A percentile compares a stretch with the other conserved stretches of the same genome.
Conservation (phyloP, 2,113 vertebrate species). For the Oophaga pumilio region DNA sequence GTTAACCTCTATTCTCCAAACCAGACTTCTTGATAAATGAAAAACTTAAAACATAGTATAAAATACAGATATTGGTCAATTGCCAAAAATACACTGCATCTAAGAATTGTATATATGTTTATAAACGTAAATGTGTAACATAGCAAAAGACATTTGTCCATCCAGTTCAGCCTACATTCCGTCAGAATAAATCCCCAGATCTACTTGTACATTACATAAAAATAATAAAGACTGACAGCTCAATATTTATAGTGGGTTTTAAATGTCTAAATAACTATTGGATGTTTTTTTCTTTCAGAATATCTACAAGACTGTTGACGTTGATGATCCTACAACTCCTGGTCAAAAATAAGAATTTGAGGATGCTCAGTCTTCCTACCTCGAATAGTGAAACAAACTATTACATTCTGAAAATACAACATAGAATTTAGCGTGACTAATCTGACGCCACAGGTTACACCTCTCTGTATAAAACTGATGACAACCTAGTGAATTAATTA, state of each 20-base stretch:
- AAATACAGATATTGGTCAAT: too few relatives aligned
- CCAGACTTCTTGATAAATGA: too few relatives aligned
- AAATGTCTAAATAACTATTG: background rate
- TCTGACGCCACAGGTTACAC: background rate
- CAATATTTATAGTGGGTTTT: background rate
- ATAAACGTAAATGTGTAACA: too few relatives aligned
- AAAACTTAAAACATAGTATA: too few relatives aligned
- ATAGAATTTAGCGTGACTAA: background rate
- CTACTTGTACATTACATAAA: background rate
- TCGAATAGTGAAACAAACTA: background rate
- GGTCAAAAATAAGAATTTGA: conserved; percentile 9
- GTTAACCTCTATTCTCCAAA: too few relatives aligned
- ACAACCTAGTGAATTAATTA: background rate
- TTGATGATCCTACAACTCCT: background rate
- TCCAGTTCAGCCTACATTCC: too few relatives aligned
- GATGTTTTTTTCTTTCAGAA: conserved; percentile 7
- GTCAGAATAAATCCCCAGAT: too few relatives aligned
- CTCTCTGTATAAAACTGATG: background rate
- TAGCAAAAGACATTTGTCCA: too few relatives aligned
- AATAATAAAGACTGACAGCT: background rate
- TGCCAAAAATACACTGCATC: too few relatives aligned
- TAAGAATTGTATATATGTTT: too few relatives aligned
- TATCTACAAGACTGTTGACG: background rate
- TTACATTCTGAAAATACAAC: background rate
- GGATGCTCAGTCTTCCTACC: background rate